phyloP scores from a whole-genome alignment of 2,888 invertebrate genomes.

The Dasypogon diadema region DNA sequence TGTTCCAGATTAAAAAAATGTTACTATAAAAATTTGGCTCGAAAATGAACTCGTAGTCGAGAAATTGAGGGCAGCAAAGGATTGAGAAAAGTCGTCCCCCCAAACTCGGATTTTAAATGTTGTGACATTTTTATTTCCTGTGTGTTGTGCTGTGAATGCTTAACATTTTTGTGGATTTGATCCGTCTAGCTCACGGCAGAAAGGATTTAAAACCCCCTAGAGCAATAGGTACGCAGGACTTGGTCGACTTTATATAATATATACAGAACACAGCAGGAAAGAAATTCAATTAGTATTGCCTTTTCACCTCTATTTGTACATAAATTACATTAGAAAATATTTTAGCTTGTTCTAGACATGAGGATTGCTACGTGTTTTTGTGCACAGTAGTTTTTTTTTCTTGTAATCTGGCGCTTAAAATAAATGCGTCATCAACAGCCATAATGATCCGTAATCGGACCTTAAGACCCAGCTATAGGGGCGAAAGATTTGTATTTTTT shows the following conservation, averaged over 20 bases:
- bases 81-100: neutral
- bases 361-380: too few species aligned
- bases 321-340: too few species aligned
- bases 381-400: too few species aligned
- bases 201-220: neutral
- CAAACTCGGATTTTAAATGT: neutral
- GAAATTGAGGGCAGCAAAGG: neutral
- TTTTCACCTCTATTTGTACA: too few species aligned
- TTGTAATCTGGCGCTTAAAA: neutral
- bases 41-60: constrained; percentile 7
- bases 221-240: constrained; percentile 17
- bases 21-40: neutral
- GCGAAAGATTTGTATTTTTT: too few species aligned
- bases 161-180: neutral
- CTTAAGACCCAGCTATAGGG: neutral
- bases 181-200: neutral
- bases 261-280: too few species aligned
- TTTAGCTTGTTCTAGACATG: too few species aligned
- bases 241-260: constrained; percentile 20
- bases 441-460: neutral
- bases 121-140: constrained; percentile 1
- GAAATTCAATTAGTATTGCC: neutral
- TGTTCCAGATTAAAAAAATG: neutral
- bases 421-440: neutral
- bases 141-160: constrained; percentile 10